Conservation (phyloP, 2,113 vertebrate species). For the Chaetodon trifascialis region DNA sequence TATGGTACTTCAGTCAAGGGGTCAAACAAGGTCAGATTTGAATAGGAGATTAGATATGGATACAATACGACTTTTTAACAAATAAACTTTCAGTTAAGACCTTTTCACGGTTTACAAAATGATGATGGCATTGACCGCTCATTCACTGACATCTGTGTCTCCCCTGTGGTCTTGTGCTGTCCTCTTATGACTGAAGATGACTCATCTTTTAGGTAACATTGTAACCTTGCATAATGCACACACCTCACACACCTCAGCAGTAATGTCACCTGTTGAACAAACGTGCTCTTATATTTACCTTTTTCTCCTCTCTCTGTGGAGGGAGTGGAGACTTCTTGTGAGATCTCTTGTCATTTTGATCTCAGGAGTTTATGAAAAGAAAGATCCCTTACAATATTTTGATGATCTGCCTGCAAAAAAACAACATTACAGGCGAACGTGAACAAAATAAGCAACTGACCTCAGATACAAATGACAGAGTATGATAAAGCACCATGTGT, state of each 20-base stretch:
- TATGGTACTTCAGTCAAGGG: neutral
- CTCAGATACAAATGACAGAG: neutral
- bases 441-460: neutral
- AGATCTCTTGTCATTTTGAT: neutral
- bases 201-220: neutral
- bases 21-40: slow-evolving; percentile 12
- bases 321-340: neutral
- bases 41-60: neutral
- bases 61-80: neutral
- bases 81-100: neutral
- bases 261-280: neutral
- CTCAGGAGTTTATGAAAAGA: neutral
- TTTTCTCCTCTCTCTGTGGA: neutral
- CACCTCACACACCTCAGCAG: neutral
- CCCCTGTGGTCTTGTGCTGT: neutral
- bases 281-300: neutral
- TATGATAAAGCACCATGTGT: neutral
- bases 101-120: neutral
- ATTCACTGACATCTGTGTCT: neutral
- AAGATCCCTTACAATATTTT: neutral
- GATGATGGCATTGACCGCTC: neutral
- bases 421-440: neutral
- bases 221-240: neutral
- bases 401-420: neutral
- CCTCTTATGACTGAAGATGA: neutral